A percentile compares a stretch with the other conserved stretches of the same genome.
phyloP scores from a whole-genome alignment of 2,888 invertebrate genomes.

The Eueremaeus valkanovi region DNA sequence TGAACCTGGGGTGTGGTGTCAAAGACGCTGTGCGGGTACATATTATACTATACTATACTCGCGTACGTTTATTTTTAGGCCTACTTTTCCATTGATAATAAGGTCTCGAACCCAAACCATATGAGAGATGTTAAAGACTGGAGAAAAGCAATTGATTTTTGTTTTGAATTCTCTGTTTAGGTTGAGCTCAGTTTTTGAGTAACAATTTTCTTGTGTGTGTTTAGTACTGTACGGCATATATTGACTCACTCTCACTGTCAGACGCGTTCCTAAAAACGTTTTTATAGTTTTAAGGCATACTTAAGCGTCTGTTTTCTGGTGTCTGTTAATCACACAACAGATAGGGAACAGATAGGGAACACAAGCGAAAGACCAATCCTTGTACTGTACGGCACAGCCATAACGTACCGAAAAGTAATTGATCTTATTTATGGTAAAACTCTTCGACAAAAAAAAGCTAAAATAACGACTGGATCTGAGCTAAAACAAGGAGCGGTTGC shows the following conservation, averaged over 20 bases:
- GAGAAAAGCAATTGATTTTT: neutral
- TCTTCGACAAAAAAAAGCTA: slow-evolving; percentile 19
- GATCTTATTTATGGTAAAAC: slow-evolving; percentile 35
- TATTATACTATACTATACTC: too few species aligned
- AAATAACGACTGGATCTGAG: slow-evolving; percentile 10
- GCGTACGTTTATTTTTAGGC: slow-evolving; percentile 20
- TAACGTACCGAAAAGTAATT: slow-evolving; percentile 29
- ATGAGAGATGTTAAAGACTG: too few species aligned
- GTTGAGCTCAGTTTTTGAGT: neutral
- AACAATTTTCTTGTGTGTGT: neutral
- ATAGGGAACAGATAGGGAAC: too few species aligned
- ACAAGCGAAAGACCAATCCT: slow-evolving; percentile 32
- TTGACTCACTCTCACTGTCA: neutral
- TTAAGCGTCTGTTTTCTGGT: neutral
- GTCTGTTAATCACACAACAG: neutral
- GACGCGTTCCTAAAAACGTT: slow-evolving; percentile 1
- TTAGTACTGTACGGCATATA: too few species aligned
- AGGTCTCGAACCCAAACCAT: too few species aligned
- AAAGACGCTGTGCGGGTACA: neutral
- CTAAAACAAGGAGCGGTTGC: slow-evolving; percentile 34
- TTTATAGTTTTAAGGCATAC: neutral
- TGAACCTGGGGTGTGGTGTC: slow-evolving; percentile 27
- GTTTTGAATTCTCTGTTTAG: too few species aligned
- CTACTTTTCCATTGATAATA: slow-evolving; percentile 23
- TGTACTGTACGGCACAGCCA: neutral